Evolutionary conservation across 2,888 invertebrate genomes (phyloP), one percentile per base, ranked within the genome.

Genomic region (Unio pictorum): DNA sequence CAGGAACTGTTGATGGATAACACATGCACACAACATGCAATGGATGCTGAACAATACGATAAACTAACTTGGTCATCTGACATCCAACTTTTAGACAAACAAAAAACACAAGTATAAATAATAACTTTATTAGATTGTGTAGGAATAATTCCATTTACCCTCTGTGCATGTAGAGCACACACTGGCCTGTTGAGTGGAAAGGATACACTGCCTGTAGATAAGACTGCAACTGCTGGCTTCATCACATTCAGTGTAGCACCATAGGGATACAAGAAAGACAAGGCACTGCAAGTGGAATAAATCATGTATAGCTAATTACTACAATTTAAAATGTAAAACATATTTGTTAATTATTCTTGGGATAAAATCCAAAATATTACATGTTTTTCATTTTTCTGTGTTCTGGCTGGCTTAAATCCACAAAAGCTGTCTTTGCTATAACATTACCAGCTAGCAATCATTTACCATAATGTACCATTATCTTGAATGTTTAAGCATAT

Each of bases 211-310:
- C 99, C 98, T 81, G 96, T 96, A 8, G 97, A 97, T 78, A 99
- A 91, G 11, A 96, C 93, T 30, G 97, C 95, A 23, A 95, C 93
- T 0, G 98, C 95, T 1, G 98, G 97, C 87, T 95, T 95, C 75
- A 94, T 95, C 4, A 99, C 96, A 84, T 95, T 98, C 76, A 99
- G 90, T 0, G 98, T 98, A 59, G 97, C 96, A 20, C 99, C 99
- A 89, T 94, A 97, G 0, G 99, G 98, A 90, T 98, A 99, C 64
- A 99, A 93, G 90, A 97, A 95, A 82, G 94, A 93, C 23, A 95
- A 92, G 1, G 91, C 89, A 78, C 91, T 91, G 80, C 55, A 85
- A 79, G 62, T 68, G 55, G 56, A 61, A n/a, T n/a, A 28, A 62
- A 11, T 28, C 28, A 28, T 3, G 2, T 23, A 20, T 23, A 64